Evolutionary conservation across 2,888 invertebrate genomes (phyloP), one percentile per base, ranked within the genome.

Genomic region (Chesias legatella): DNA sequence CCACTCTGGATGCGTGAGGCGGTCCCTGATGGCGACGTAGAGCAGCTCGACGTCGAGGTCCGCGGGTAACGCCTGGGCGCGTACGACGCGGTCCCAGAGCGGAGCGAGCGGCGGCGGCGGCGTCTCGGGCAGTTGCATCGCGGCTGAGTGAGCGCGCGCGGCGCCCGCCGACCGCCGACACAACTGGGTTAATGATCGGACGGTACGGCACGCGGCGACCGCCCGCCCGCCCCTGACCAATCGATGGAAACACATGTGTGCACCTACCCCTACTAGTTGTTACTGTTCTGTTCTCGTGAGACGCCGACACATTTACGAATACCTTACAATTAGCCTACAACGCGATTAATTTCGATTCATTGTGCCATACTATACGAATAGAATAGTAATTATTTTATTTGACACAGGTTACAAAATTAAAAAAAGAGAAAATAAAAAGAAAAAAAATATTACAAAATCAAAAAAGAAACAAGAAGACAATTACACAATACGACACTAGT

Each of bases 1-100:
- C 92, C 94, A 94, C 73, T 95, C 95, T 1, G 94, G 94, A 70
- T 94, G 94, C 24, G 91, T 89, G 29, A 95, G 85, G 33, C 95
- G 90, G 53, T 93, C 92, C 28, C 92, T 88, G 63, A 95, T 91
- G 58, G 94, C 94, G 36, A 90, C 79, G 69, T 94, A 94, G 60
- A 94, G 91, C 38, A 90, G 88, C 43, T 86, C 82, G 1, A 91
- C 90, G 63, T 93, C 91, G 33, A 92, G 86, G 49, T 91, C 91
- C 10, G 90, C 90, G 25, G 95, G 95, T 38, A 95, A 88, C 36
- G 92, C 90, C 42, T 91, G 91, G 44, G 94, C 94, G 46, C 94
- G 89, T 29, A 94, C 90, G 56, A 95, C 92, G 67, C 94, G 91
- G 78, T 95, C 94, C 95, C 95, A 95, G 6, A 95, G 80, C 33